Percentiles rank a stretch among this genome's conserved stretches.
Evolutionary conservation across 2,113 vertebrate species (phyloP).

Genomic region (Tretioscincus oriximinensis): DNA sequence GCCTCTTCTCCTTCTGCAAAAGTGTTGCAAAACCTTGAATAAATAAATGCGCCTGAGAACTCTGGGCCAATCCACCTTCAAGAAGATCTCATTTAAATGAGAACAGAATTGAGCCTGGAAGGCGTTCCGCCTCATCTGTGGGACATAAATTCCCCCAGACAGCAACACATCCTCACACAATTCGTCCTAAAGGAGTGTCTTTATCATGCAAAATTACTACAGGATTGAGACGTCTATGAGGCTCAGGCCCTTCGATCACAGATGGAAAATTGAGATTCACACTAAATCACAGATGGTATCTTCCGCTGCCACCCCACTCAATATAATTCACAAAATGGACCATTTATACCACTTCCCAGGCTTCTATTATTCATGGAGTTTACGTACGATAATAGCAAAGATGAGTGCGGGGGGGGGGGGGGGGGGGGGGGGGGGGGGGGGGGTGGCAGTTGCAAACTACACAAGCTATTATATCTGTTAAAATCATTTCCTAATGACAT

Average conservation of each 20-base stretch:
- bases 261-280: constrained; percentile 69
- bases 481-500: constrained; percentile 65
- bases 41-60: constrained; percentile 7
- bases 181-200: constrained; percentile 59
- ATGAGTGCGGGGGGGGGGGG: not conserved
- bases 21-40: constrained; percentile 2
- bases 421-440: constrained; percentile 13
- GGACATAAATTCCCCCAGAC: constrained; percentile 41
- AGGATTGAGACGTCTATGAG: constrained; percentile 53
- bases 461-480: constrained; percentile 22
- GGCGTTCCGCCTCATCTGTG: constrained; percentile 46
- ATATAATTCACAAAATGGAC: constrained; percentile 73
- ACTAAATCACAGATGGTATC: constrained; percentile 79
- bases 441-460: constrained; percentile 30
- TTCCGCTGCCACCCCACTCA: constrained; percentile 51
- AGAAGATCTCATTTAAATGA: constrained; percentile 8
- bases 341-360: constrained; percentile 36
- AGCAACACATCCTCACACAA: constrained; percentile 46
- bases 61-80: constrained; percentile 36
- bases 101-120: constrained; percentile 40
- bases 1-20: constrained; percentile 23
- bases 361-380: constrained; percentile 67
- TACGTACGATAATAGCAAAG: constrained; percentile 68
- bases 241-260: constrained; percentile 54
- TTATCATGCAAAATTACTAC: constrained; percentile 42